These are phyloP conservation scores for Meteorus sp. DNA, from an alignment of 1,140 invertebrate genomes.

Conservation along the genomic window DNA sequence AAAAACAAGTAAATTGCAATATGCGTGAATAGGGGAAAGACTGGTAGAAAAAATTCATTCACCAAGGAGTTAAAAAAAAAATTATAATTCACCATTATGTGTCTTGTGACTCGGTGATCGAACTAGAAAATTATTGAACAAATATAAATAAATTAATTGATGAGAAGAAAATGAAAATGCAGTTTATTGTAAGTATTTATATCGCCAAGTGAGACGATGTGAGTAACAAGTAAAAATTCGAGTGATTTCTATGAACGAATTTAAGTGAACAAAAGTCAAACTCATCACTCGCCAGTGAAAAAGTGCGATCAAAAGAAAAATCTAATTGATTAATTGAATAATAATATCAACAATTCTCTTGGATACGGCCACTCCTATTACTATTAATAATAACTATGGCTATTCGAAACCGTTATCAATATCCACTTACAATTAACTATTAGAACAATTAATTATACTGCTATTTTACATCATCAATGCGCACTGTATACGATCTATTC, in stretches of 20 bases:
- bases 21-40: background rate
- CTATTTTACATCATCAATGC: background rate
- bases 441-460: constrained; percentile 14
- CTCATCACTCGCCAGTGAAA: background rate
- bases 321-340: background rate
- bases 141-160: constrained; percentile 13
- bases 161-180: background rate
- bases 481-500: background rate
- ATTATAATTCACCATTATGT: constrained; percentile 32
- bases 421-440: background rate
- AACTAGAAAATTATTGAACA: constrained; percentile 27
- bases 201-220: background rate
- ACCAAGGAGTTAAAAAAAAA: constrained; percentile 9
- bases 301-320: background rate
- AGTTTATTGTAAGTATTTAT: constrained; percentile 19
- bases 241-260: background rate
- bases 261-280: background rate
- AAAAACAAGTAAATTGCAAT: background rate
- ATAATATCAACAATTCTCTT: constrained; percentile 10
- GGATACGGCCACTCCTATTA: constrained; percentile 11
- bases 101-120: constrained; percentile 33
- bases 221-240: constrained; percentile 4
- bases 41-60: constrained; percentile 2
- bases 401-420: constrained; percentile 7
- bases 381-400: constrained; percentile 16